Evolutionary conservation across 2,888 invertebrate genomes (phyloP).

Genomic region (Coelinius sp.): DNA sequence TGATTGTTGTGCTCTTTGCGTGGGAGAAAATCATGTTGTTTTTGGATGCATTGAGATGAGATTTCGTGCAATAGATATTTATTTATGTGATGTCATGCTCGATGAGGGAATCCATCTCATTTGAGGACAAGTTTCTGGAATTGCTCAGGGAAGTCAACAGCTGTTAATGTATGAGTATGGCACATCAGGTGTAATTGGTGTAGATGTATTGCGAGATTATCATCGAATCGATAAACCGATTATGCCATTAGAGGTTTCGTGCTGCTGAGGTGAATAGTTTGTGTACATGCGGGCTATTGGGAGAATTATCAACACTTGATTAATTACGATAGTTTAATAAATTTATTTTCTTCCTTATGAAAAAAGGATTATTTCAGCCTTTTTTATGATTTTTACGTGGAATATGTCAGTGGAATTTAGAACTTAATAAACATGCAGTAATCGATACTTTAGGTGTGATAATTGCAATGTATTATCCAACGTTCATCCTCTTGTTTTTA

Average conservation of each 20-base stretch:
- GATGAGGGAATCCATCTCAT: too few species aligned
- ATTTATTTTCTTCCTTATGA: neutral
- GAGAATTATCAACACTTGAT: neutral
- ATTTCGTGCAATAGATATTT: too few species aligned
- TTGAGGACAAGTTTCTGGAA: too few species aligned
- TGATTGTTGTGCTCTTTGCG: too few species aligned
- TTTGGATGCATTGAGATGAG: too few species aligned
- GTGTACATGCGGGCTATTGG: neutral
- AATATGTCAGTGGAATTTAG: too few species aligned
- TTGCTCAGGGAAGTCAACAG: too few species aligned
- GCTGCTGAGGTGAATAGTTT: neutral
- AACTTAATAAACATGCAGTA: neutral
- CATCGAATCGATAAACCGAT: conserved; percentile 21
- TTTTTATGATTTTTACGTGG: too few species aligned
- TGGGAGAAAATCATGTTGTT: too few species aligned
- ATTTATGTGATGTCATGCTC: too few species aligned
- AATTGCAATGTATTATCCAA: conserved; percentile 32
- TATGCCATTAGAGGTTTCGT: neutral
- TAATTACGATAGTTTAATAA: neutral
- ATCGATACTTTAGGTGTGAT: neutral
- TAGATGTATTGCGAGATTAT: conserved; percentile 12
- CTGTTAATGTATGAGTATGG: too few species aligned
- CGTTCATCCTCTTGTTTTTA: conserved; percentile 25
- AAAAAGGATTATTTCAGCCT: too few species aligned
- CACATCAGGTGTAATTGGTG: neutral